These are phyloP conservation scores for Clostera curtula DNA, from an alignment of 2,888 invertebrate genomes.

Conservation along the genomic window DNA sequence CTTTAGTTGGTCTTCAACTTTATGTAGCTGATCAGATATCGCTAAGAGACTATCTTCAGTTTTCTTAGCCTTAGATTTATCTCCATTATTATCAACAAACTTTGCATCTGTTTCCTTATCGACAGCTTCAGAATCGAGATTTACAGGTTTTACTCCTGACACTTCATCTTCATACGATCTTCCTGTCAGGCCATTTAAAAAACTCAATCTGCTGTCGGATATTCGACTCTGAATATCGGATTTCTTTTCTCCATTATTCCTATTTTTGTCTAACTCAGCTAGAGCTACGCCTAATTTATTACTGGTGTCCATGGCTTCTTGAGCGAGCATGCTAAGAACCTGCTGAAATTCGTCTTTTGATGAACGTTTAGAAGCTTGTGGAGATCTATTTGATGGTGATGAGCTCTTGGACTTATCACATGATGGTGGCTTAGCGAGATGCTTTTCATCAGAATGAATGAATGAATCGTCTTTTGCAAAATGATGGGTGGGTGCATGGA, in stretches of 20 bases:
- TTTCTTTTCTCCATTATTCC: conserved; percentile 53
- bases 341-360: conserved; percentile 78
- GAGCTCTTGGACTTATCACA: conserved; percentile 71
- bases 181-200: conserved; percentile 64
- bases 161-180: conserved; percentile 34
- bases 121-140: conserved; percentile 36
- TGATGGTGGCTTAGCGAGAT: conserved; percentile 65
- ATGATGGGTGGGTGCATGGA: conserved; percentile 59
- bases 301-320: conserved; percentile 84
- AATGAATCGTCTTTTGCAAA: conserved; percentile 72
- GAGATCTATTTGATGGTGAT: conserved; percentile 74
- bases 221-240: conserved; percentile 63
- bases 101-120: conserved; percentile 22
- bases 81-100: conserved; percentile 11
- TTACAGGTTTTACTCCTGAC: conserved; percentile 40
- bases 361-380: conserved; percentile 64
- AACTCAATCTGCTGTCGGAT: conserved; percentile 64
- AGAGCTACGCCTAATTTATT: conserved; percentile 80
- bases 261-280: conserved; percentile 72
- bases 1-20: conserved; percentile 66
- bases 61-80: conserved; percentile 50
- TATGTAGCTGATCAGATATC: conserved; percentile 65
- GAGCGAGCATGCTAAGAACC: conserved; percentile 81
- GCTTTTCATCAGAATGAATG: conserved; percentile 65
- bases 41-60: conserved; percentile 68